phyloP scores from a whole-genome alignment of 2,113 vertebrate species.

The Onychorhynchus coronatus region DNA sequence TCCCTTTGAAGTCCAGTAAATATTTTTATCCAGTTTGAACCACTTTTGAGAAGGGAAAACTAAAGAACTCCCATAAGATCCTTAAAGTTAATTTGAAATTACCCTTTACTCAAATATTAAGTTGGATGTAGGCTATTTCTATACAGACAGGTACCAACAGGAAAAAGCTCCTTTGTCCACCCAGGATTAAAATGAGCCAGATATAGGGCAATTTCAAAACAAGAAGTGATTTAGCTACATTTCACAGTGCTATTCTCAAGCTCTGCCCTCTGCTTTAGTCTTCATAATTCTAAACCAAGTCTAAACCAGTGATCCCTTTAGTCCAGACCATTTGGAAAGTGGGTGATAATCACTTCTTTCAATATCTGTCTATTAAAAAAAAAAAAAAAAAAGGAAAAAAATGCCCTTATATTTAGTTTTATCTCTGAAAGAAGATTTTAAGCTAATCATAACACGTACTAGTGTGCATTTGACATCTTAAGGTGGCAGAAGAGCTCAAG shows the following conservation, averaged over 20 bases:
- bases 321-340: background rate
- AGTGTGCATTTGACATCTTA: background rate
- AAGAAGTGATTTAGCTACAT: background rate
- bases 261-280: background rate
- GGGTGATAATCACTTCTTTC: background rate
- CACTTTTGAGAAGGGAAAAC: background rate
- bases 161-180: background rate
- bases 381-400: background rate
- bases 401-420: background rate
- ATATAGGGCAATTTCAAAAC: background rate
- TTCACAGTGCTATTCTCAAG: background rate
- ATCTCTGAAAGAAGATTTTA: background rate
- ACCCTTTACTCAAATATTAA: background rate
- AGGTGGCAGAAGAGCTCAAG: accelerated
- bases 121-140: background rate
- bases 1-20: background rate
- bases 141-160: background rate
- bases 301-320: background rate
- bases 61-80: background rate
- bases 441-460: background rate
- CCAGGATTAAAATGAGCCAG: background rate
- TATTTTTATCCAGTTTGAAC: background rate
- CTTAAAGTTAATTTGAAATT: background rate
- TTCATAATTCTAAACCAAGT: background rate
- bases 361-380: background rate